phyloP scores from a whole-genome alignment of 35 echinoderm and acorn worm genomes.

The Ophioderma brevispina region DNA sequence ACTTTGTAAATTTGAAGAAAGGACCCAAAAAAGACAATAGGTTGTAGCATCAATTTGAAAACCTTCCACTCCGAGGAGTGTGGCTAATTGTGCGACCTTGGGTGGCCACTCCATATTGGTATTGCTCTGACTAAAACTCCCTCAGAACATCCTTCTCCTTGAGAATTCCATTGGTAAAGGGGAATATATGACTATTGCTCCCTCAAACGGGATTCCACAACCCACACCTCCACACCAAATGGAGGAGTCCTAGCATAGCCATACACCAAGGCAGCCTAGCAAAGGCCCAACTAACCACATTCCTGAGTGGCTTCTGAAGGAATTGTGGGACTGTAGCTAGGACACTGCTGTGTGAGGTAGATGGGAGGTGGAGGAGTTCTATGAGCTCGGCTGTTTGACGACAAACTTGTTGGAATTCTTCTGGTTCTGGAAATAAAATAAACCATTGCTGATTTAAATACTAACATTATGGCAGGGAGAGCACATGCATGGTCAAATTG shows the following conservation, averaged over 20 bases:
- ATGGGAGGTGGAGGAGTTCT: constrained; percentile 43
- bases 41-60: no score
- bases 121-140: constrained; percentile 89
- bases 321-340: constrained; percentile 69
- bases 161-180: constrained; percentile 84
- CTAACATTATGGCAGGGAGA: no score
- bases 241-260: constrained; percentile 91
- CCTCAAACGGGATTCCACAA: constrained; percentile 79
- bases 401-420: constrained; percentile 58
- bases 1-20: no score
- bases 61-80: no score
- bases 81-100: no score
- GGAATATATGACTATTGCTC: constrained; percentile 68
- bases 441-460: no score
- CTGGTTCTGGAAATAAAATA: constrained; percentile 13
- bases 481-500: no score
- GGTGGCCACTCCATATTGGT: no score
- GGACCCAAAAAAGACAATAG: no score
- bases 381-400: constrained; percentile 71
- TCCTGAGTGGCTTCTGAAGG: constrained; percentile 77
- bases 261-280: constrained; percentile 88
- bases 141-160: constrained; percentile 90
- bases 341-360: constrained; percentile 15
- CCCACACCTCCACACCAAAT: constrained; percentile 87
- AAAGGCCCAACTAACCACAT: constrained; percentile 68